These are phyloP conservation scores for Mesorhabditis belari DNA, from an alignment of 2,888 invertebrate genomes.

Conservation along the genomic window DNA sequence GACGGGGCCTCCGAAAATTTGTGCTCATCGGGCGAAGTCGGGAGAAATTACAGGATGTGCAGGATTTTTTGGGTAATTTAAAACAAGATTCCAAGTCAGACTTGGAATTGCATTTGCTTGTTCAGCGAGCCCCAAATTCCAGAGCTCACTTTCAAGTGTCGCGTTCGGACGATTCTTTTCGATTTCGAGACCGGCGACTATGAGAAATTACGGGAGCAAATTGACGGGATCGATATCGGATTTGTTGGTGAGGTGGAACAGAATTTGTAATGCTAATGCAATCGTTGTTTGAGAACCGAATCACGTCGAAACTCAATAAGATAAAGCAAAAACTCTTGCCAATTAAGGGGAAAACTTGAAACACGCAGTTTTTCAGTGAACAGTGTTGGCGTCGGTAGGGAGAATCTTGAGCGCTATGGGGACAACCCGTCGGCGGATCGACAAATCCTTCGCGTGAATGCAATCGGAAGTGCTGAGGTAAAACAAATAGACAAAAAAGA, in stretches of 20 bases:
- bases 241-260: constrained; percentile 37
- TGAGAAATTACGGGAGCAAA: constrained; percentile 26
- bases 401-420: constrained; percentile 46
- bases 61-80: constrained; percentile 33
- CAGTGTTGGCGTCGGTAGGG: constrained; percentile 48
- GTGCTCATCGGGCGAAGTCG: constrained; percentile 44
- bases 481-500: too few relatives aligned
- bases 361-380: constrained; percentile 30
- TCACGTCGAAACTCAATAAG: background rate
- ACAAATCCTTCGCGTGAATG: constrained; percentile 47
- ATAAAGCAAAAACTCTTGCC: background rate
- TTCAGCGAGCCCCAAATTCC: constrained; percentile 1
- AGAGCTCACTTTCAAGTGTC: constrained; percentile 18
- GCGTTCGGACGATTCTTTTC: constrained; percentile 41
- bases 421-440: constrained; percentile 44
- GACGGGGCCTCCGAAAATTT: constrained; percentile 44
- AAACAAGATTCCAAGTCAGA: background rate
- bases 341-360: background rate
- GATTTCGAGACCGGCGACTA: constrained; percentile 42
- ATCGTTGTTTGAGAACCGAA: too few relatives aligned
- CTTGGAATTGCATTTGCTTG: background rate
- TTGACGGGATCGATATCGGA: constrained; percentile 44
- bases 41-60: constrained; percentile 37
- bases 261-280: background rate
- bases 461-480: constrained; percentile 44